Evolutionary conservation across 2,113 vertebrate genomes (phyloP).

Genomic region (Myrmophylax atrothorax): DNA sequence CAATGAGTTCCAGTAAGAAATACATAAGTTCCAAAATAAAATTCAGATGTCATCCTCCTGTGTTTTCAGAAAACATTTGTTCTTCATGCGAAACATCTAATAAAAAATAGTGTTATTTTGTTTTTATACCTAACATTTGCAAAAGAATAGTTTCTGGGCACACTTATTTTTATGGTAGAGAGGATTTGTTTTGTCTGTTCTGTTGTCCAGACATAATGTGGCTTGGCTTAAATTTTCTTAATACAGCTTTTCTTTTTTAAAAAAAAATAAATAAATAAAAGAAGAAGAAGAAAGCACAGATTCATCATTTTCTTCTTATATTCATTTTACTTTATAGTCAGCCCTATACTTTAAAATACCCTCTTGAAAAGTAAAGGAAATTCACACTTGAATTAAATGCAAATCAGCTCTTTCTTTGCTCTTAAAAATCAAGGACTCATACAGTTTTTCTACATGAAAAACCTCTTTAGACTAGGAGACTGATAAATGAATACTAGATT

Average conservation of each 20-base stretch:
- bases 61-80: neutral
- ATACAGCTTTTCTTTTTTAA: neutral
- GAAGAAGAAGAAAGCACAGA: neutral
- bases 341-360: neutral
- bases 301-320: neutral
- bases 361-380: neutral
- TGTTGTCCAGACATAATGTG: neutral
- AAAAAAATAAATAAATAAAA: neutral
- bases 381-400: neutral
- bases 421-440: neutral
- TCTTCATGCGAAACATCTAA: neutral
- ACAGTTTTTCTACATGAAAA: neutral
- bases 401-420: neutral
- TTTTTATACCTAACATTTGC: neutral
- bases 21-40: neutral
- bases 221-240: neutral
- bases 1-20: neutral
- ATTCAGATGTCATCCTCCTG: neutral
- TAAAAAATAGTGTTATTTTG: neutral
- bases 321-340: neutral
- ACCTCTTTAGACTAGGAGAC: neutral
- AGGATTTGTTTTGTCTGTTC: neutral
- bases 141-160: neutral
- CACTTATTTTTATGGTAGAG: neutral
- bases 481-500: neutral